Conservation (phyloP, 2,113 vertebrate genomes). For the Motacilla alba region DNA sequence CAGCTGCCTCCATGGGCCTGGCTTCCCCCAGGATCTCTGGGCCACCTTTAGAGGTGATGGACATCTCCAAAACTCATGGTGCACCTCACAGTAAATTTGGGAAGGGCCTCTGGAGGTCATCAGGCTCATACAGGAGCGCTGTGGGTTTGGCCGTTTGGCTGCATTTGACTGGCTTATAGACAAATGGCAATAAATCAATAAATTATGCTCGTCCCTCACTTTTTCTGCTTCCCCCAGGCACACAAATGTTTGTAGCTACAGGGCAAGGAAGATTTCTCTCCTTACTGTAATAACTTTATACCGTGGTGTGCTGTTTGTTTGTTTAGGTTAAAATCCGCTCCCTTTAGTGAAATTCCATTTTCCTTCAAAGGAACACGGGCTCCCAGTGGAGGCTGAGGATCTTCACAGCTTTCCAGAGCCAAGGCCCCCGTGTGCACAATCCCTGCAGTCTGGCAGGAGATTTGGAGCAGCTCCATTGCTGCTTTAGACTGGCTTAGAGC, state of each 20-base stretch:
- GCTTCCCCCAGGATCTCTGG: not conserved
- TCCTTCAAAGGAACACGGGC: not conserved
- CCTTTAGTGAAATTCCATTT: not conserved
- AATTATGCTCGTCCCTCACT: not conserved
- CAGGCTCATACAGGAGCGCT: fast-evolving
- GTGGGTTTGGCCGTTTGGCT: not conserved
- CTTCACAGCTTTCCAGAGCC: not conserved
- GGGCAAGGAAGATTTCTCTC: not conserved
- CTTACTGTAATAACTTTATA: not conserved
- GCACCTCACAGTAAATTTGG: not conserved
- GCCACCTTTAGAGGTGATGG: no score
- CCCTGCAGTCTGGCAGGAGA: not conserved
- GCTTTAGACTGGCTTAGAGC: not conserved
- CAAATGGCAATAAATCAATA: not conserved
- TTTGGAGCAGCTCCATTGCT: not conserved
- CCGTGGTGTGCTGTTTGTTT: not conserved
- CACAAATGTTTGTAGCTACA: not conserved
- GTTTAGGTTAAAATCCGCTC: not conserved
- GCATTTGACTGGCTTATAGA: not conserved
- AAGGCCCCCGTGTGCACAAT: not conserved
- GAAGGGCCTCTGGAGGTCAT: not conserved
- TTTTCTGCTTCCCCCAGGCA: not conserved
- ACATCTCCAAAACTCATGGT: not conserved
- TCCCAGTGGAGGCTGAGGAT: not conserved
- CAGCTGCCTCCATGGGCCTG: not conserved